phyloP scores from a whole-genome alignment of 2,113 vertebrate genomes.

The Corapipo altera region DNA sequence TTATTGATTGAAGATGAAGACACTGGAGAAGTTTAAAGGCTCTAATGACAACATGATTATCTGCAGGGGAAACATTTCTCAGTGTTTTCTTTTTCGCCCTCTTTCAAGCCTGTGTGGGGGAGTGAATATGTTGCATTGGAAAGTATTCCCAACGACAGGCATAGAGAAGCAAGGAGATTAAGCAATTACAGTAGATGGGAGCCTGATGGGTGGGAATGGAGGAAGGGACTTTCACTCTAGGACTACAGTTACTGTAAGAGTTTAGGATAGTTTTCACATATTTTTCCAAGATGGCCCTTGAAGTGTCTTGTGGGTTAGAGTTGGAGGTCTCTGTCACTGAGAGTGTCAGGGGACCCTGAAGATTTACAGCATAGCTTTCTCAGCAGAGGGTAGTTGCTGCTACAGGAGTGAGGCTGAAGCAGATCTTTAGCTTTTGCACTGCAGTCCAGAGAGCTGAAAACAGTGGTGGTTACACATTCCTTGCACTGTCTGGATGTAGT shows the following conservation, averaged over 20 bases:
- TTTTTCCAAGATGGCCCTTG: conserved; percentile 55
- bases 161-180: background rate
- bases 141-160: background rate
- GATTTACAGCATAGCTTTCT: conserved; percentile 27
- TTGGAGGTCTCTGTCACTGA: background rate
- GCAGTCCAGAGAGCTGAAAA: background rate
- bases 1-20: background rate
- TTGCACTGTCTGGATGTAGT: background rate
- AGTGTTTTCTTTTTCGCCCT: background rate
- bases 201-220: background rate
- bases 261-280: conserved; percentile 45
- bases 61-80: conserved; percentile 7
- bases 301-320: conserved; percentile 31
- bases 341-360: background rate
- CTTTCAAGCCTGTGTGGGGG: background rate
- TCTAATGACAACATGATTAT: conserved; percentile 9
- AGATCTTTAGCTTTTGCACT: background rate
- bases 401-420: background rate
- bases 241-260: background rate
- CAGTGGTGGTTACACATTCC: accelerated
- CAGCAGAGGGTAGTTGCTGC: background rate
- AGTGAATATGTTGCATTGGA: background rate
- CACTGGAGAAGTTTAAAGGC: background rate
- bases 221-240: background rate
- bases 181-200: background rate